These are phyloP conservation scores for Hestina assimilis DNA, from an alignment of 1,140 invertebrate genomes.

Conservation along the genomic window DNA sequence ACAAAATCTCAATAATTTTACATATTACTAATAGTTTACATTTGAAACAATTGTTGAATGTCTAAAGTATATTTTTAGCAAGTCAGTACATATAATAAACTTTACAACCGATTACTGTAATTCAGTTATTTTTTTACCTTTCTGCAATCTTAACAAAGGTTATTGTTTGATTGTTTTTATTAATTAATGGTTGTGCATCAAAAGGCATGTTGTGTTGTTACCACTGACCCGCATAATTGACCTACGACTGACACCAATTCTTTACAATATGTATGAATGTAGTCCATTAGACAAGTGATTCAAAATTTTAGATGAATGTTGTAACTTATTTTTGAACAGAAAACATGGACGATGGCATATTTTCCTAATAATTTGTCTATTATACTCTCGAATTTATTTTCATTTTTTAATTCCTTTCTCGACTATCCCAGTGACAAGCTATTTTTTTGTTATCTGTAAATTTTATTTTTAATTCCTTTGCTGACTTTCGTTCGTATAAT, in stretches of 20 bases:
- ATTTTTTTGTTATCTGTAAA: no score
- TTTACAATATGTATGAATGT: slow-evolving; percentile 41
- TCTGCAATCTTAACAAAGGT: no score
- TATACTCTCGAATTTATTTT: not conserved
- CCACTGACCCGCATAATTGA: slow-evolving; percentile 44
- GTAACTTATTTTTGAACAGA: slow-evolving; percentile 18
- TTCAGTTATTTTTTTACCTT: no score
- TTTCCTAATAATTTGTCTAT: not conserved
- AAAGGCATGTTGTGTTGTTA: no score
- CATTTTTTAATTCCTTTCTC: not conserved
- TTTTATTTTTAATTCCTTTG: no score
- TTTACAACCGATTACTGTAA: no score
- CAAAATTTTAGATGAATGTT: slow-evolving; percentile 37
- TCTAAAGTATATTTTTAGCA: slow-evolving; percentile 3
- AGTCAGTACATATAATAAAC: not conserved
- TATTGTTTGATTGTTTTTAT: not conserved
- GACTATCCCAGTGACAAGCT: no score
- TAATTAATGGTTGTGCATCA: slow-evolving; percentile 25
- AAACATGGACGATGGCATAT: slow-evolving; percentile 19
- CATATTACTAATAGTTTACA: slow-evolving; percentile 1
- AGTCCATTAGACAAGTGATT: slow-evolving; percentile 56
- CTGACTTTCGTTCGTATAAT: no score
- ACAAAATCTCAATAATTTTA: not conserved
- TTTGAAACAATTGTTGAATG: not conserved
- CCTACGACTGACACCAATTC: slow-evolving; percentile 57